Conservation (phyloP, 2,797 vertebrate species). For the Odontamblyopus lacepedii region DNA sequence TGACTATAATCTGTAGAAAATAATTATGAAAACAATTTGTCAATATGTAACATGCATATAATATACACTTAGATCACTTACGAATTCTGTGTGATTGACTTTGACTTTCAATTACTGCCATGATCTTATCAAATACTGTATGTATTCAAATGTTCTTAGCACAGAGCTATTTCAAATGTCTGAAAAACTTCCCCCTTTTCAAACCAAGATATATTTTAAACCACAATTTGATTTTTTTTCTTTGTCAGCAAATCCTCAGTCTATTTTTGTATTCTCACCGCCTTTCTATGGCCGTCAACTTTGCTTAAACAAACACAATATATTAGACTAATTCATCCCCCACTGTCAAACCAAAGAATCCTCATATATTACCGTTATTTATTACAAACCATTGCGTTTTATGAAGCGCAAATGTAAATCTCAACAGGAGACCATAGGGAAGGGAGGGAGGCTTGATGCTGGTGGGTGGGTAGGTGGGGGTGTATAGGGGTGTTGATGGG, state of each 20-base stretch:
- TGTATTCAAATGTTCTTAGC: neutral
- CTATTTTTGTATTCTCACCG: neutral
- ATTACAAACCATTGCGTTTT: neutral
- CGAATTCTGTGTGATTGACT: neutral
- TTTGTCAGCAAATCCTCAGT: constrained; percentile 2
- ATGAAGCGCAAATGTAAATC: constrained; percentile 6
- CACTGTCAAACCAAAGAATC: neutral
- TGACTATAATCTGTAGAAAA: neutral
- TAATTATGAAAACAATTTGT: no score
- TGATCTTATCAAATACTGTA: neutral
- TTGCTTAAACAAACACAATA: neutral
- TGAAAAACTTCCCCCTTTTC: neutral
- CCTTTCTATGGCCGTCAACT: neutral
- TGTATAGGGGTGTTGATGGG: no score
- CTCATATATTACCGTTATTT: constrained; percentile 1
- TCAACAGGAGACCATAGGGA: neutral
- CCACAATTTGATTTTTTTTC: neutral
- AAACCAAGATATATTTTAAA: neutral
- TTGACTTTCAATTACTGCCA: neutral
- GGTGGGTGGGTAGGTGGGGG: no score
- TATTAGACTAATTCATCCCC: neutral
- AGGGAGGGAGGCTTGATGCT: neutral
- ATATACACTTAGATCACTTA: neutral
- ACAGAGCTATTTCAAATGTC: neutral
- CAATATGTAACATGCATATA: no score